Evolutionary conservation across 2,113 vertebrate species (phyloP).

Genomic region (Platycercus adscitus): DNA sequence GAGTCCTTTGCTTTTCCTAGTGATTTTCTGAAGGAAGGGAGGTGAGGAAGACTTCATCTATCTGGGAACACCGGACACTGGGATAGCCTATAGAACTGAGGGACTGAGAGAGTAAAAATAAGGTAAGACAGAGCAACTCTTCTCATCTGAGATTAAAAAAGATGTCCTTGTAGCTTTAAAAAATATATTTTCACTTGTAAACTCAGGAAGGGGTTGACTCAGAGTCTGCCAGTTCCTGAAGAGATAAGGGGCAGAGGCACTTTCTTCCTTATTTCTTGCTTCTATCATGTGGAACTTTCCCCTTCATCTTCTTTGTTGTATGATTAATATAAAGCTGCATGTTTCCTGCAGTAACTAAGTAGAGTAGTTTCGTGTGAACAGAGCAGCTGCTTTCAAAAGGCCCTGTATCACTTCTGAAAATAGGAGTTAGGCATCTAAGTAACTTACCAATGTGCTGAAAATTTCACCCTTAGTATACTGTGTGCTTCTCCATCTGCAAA

Average conservation of each 20-base stretch:
- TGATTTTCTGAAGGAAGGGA: background rate
- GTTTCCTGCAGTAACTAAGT: constrained; percentile 42
- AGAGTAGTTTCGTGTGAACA: constrained; percentile 49
- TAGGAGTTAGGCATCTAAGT: constrained; percentile 25
- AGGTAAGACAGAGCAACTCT: background rate
- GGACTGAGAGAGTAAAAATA: background rate
- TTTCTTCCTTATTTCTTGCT: background rate
- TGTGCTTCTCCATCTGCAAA: constrained; percentile 3
- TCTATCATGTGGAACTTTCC: background rate
- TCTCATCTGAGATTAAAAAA: background rate
- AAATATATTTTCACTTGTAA: background rate
- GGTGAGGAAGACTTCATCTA: background rate
- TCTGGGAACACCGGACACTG: background rate
- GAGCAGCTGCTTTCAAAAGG: constrained; percentile 15
- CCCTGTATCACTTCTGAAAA: constrained; percentile 22
- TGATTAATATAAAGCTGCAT: constrained; percentile 37
- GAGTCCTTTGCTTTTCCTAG: background rate
- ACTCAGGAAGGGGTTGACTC: background rate
- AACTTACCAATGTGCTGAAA: background rate
- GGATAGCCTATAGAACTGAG: background rate
- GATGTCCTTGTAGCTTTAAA: background rate
- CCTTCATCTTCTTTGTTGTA: constrained; percentile 10
- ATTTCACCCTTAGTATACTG: background rate
- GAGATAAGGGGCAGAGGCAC: background rate
- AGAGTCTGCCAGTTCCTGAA: background rate